Conservation (phyloP, 2,113 vertebrate genomes). For the Isichthys henryi region DNA sequence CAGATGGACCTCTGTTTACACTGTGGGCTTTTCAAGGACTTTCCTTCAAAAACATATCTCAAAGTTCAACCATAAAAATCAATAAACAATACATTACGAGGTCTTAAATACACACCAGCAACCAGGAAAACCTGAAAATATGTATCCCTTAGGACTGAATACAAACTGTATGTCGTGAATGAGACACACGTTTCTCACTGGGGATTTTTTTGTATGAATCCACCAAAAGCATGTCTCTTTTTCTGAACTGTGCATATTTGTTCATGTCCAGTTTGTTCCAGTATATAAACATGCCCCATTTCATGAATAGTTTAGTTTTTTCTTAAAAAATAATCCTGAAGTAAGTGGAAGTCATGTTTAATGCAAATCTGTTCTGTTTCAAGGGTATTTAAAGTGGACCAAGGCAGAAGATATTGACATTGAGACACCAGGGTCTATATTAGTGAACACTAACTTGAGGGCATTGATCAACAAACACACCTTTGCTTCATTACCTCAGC, state of each 20-base stretch:
- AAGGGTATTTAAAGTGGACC: slow-evolving; percentile 79
- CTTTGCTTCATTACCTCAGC: slow-evolving; percentile 77
- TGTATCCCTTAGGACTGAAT: neutral
- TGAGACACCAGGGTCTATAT: slow-evolving; percentile 79
- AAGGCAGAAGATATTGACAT: slow-evolving; percentile 83
- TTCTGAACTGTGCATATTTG: neutral
- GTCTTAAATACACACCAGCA: neutral
- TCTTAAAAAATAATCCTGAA: neutral
- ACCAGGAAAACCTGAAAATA: neutral
- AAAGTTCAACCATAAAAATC: neutral
- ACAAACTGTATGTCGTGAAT: neutral
- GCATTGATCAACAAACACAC: slow-evolving; percentile 83
- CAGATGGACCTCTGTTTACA: neutral
- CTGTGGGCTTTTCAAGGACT: neutral
- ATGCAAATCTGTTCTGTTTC: slow-evolving; percentile 10
- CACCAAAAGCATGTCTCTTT: neutral
- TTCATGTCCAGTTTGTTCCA: neutral
- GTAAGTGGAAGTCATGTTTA: neutral
- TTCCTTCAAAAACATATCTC: neutral
- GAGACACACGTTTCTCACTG: neutral
- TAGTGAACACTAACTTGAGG: slow-evolving; percentile 81
- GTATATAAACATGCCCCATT: neutral
- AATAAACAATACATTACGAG: neutral
- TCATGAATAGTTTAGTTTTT: neutral
- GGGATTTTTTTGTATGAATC: neutral